These are phyloP conservation scores for Manacus vitellinus DNA, from an alignment of 2,113 vertebrate species.

Conservation along the genomic window DNA sequence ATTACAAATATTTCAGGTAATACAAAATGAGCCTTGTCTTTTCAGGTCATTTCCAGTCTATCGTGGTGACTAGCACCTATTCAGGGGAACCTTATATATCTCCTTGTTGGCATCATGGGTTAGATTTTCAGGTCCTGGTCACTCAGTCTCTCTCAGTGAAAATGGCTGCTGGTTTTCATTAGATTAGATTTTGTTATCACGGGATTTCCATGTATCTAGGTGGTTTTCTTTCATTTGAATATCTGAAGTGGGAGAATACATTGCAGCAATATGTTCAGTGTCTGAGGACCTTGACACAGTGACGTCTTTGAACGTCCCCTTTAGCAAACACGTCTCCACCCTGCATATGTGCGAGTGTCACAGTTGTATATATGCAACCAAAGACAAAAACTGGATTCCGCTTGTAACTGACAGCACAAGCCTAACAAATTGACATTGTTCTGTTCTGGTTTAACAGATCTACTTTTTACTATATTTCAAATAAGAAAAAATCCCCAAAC, in stretches of 20 bases:
- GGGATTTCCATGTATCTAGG: background rate
- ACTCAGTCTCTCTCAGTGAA: background rate
- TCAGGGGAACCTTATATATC: background rate
- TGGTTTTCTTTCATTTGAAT: background rate
- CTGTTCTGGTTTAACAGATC: background rate
- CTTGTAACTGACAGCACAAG: background rate
- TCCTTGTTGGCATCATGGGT: background rate
- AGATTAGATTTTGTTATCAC: background rate
- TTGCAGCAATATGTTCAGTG: fast-evolving
- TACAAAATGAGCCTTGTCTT: background rate
- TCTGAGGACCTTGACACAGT: background rate
- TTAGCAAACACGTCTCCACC: background rate
- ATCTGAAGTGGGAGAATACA: background rate
- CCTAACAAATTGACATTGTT: background rate
- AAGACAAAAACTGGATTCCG: background rate
- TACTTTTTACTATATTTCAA: background rate
- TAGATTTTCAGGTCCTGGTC: background rate
- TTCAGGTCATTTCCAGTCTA: background rate
- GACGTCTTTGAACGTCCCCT: background rate
- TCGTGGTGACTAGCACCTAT: background rate
- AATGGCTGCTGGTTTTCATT: background rate
- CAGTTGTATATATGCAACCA: background rate
- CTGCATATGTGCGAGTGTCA: fast-evolving
- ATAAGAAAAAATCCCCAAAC: background rate
- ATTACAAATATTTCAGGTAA: background rate